Evolutionary conservation across 2,797 vertebrate genomes (phyloP), one percentile per base, ranked within the genome.

Genomic region (Hippoglossus hippoglossus): DNA sequence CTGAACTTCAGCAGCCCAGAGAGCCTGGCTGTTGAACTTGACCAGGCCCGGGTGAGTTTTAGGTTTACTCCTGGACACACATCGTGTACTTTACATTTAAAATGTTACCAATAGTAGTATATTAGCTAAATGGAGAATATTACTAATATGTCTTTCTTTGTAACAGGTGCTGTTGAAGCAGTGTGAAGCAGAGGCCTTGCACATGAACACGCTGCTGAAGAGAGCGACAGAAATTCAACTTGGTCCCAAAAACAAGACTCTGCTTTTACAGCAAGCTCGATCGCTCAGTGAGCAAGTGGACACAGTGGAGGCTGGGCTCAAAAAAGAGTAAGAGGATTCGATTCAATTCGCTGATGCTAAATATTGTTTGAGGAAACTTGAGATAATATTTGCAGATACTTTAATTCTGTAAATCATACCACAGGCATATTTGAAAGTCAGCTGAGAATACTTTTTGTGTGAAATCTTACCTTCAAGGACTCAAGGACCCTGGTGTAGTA

Each of bases 1-100:
- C 92, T 96, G 89, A 96, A 95, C 83, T 99, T 98, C 71, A 98
- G 96, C 92, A 98, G 97, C 76, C 95, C 98, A 76, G 98, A 98
- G 71, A 98, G 96, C 82, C 94, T 99, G 62, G 91, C 93, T 6
- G 93, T 96, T 52, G 98, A 99, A 81, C 83, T 98, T 73, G 94
- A 97, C 68, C 97, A 97, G 82, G 94, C 96, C 75, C 96, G 95
- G 93, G 98, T 99, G 28, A 74, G 91, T 67, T 19, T 36, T 10
- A 34, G 21, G 12, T 31, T 51, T 26, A 18, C 22, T 10, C 12
- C 21, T 13, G 4, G 22, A 0, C 15, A 21, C 2, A 36, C 41
- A 59, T 22, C 0, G 2, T 65, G 18, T 66, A 10, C 6, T 52
- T 50, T 57, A 1, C 0, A 36, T 12, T 71, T 57, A 3, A 54